phyloP scores from a whole-genome alignment of 2,113 vertebrate genomes.

The Xenopus tropicalis region UCB_Xtro_10.0 CM004448.2:32249001-32249500 shows the following conservation, averaged over 20 bases:
- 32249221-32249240: constrained; percentile 94
- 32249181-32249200: constrained; percentile 98
- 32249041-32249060: constrained; percentile 78
- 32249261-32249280: not conserved
- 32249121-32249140: constrained; percentile 96
- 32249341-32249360: too few relatives aligned
- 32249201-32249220: constrained; percentile 98
- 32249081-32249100: constrained; percentile 98
- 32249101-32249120: constrained; percentile 96
- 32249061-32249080: constrained; percentile 97
- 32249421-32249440: too few relatives aligned
- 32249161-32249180: constrained; percentile 97
- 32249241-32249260: constrained; percentile 68
- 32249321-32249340: too few relatives aligned
- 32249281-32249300: too few relatives aligned
- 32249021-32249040: not conserved
- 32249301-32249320: too few relatives aligned
- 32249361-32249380: too few relatives aligned
- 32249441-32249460: too few relatives aligned
- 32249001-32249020: too few relatives aligned
- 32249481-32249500: too few relatives aligned
- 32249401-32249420: too few relatives aligned
- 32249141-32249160: constrained; percentile 96
- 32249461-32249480: too few relatives aligned
- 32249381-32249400: too few relatives aligned